Base-by-base conservation (phyloP, 2,888 invertebrate genomes). In the Drosophila prostipennis region DNA sequence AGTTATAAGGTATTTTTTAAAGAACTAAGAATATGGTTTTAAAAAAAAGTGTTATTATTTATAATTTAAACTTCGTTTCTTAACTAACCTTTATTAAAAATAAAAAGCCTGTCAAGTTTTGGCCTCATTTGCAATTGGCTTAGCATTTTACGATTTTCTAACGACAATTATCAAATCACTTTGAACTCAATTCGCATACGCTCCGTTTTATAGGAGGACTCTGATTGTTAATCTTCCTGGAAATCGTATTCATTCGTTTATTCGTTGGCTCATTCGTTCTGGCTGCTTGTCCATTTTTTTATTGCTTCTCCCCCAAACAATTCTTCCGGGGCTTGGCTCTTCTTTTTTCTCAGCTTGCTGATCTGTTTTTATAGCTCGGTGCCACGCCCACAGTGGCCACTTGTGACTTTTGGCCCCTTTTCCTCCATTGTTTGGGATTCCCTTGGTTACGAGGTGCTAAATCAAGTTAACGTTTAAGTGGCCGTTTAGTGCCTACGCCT, bases 401-500 rank as follows among this genome's bases (percentile, higher is more conserved):
- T 56, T 52, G 57, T 64, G 83, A 55, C 61, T 67, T 61, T 64
- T 70, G 55, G 19, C 39, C 43, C 23, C 34, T 61, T 39, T 55
- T 13, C 14, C 23, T 26, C 42, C 55, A 72, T 64, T 68, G 71
- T 52, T 61, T 39, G 63, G 29, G 55, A 40, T 32, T 68, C 46
- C 8, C 53, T 53, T 13, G 54, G 88, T 82, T 79, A 82, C 80
- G 88, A 88, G 86, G 86, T 82, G 82, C 86, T 82, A 82, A 82
- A 87, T 82, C 82, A 82, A 82, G 82, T 82, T 87, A 88, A 88
- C 88, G 72, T 77, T 82, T 87, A 82, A 88, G 86, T 86, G 82
- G 86, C 83, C 82, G 83, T 82, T 82, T 82, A 82, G 88, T 79
- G 88, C 80, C 88, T 81, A 74, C 65, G 68, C 37, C 34, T 55